Evolutionary conservation across 37 sponge, comb jelly and placozoan genomes (phyloP).

Genomic region (Beroe forskalii): DNA sequence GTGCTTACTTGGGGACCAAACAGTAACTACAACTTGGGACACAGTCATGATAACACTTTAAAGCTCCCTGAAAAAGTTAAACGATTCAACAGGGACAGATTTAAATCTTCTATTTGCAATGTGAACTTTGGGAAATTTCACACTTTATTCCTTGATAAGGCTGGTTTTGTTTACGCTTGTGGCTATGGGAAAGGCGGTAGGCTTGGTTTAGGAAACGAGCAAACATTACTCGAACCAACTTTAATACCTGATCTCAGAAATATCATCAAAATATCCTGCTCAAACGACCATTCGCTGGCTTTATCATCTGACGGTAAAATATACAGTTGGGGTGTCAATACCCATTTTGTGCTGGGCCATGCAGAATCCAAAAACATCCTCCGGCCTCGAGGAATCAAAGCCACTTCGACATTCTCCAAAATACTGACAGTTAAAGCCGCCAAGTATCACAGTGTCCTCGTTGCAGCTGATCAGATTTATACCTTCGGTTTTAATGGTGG

Average conservation of each 20-base stretch:
- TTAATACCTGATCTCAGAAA: constrained; percentile 16
- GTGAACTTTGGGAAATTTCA: constrained; percentile 92
- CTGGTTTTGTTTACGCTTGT: constrained; percentile 84
- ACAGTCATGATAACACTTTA: constrained; percentile 5
- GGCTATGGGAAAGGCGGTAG: constrained; percentile 92
- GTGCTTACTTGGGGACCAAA: constrained; percentile 49
- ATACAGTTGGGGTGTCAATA: constrained; percentile 60
- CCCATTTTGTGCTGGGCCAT: constrained; percentile 6
- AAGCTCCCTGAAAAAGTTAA: constrained; percentile 35
- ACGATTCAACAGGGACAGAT: background rate
- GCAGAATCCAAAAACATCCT: background rate
- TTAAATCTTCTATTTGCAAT: constrained; percentile 64
- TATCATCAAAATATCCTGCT: constrained; percentile 30
- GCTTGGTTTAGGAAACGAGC: constrained; percentile 88
- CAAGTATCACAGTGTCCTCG: constrained; percentile 61
- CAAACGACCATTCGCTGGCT: constrained; percentile 57
- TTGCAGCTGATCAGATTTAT: constrained; percentile 48
- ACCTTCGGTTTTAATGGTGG: constrained; percentile 58
- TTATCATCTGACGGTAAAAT: constrained; percentile 31
- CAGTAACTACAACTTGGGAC: constrained; percentile 42
- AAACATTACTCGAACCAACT: constrained; percentile 60
- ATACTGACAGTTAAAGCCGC: constrained; percentile 48
- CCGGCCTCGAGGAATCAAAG: background rate
- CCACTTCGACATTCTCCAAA: background rate
- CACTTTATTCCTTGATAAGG: constrained; percentile 74